Base-by-base conservation (phyloP, 2,113 vertebrate species). In the Lophotis ruficrista region DNA sequence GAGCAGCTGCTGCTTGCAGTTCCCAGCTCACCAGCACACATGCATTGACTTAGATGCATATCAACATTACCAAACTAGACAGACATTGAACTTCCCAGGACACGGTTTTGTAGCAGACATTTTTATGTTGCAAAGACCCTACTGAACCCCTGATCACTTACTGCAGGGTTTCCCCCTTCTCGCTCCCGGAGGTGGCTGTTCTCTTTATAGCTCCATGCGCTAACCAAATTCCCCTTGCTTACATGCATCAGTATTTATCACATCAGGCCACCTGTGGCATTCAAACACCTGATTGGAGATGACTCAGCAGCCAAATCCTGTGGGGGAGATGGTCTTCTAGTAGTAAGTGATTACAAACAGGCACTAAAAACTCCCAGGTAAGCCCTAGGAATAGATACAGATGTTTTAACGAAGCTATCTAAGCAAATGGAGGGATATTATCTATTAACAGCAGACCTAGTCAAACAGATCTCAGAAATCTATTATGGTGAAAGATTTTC, bases 161-260 rank as follows among this genome's bases (percentile, higher is more conserved):
- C 71, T 60, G 60, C 72, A 92, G 93, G 76, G 35, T 90, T 96
- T 94, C 61, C 83, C 82, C 80, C 72, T 82, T 69, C 82, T 95
- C 45, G 47, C 22, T 76, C 24, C 4, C 37, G 17, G 53, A 93
- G 33, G 9, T 68, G 23, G 31, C 53, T 78, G 43, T 68, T 89
- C 69, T 93, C 91, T 92, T 91, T 77, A 81, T 56, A 94, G 64
- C 68, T 87, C 69, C 9, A 5, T 19, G 22, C 23, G 48, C 45
- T 69, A 64, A 75, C 48, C 1, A 1, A 96, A 96, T 94, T 93
- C 69, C 69, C 87, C 72, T 86, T 58, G 62, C 54, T 92, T 89
- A 15, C 2, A 3, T 90, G 76, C 75, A n/a, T 85, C 83, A 71
- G 58, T 78, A 80, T 91, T 83, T 90, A 88, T 90, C 72, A 83